Evolutionary conservation across 2,797 vertebrate genomes (phyloP), one percentile per base, ranked within the genome.

Genomic region (Neostethus bicornis): DNA sequence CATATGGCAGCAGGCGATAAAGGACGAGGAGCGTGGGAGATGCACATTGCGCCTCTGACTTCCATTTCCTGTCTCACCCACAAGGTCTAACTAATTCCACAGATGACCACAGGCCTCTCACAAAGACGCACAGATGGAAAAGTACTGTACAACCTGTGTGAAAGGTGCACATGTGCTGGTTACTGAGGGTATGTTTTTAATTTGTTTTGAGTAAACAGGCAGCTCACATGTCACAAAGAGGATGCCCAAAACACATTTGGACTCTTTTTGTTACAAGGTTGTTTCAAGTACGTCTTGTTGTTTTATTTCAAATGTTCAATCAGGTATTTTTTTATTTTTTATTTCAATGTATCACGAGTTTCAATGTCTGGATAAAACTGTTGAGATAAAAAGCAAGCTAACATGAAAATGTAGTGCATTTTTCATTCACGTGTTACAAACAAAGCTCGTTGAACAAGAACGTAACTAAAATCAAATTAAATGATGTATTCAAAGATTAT

Each of bases 31-130:
- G 84, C 68, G 87, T 83, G 87, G 84, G 87, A 87, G 87, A 87
- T 23, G 53, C 80, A 65, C 84, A 85, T 85, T 83, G 83, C 86
- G 61, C 50, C 69, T 66, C 76, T 76, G 77, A 80, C 68, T 89
- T 83, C 81, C 81, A 83, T 85, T 89, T 89, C 89, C 87, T 87
- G 87, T 74, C 77, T 89, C 86, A 85, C 82, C 83, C 86, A 85
- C 78, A 69, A 73, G 80, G 75, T 83, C 78, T 84, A 86, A 90
- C 71, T 86, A 61, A 87, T 86, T 84, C 83, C 73, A 80, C 89
- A 88, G 85, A 88, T 81, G 85, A 87, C 74, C 84, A 73, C 54
- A 24, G 63, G 68, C 75, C 56, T 67, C 54, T 70, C 42, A 50
- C 47, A 7, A 51, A 60, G 46, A 51, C 34, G 8, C 61, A 28